phyloP scores from a whole-genome alignment of 2,888 invertebrate species.

The Drosophila bunnanda region DNA sequence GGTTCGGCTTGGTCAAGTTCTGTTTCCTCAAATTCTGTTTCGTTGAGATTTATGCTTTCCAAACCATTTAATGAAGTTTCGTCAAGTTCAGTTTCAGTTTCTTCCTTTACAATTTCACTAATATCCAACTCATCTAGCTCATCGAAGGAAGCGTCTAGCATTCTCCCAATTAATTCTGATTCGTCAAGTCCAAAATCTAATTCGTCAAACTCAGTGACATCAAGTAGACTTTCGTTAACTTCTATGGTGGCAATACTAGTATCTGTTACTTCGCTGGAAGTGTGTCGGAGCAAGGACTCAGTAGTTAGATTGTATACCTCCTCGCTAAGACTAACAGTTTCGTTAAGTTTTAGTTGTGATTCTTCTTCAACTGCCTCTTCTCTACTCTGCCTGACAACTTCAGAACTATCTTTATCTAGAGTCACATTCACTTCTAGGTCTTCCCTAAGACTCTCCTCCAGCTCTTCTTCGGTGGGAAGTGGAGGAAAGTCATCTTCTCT shows the following conservation, averaged over 20 bases:
- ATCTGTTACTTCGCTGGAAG: constrained; percentile 11
- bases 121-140: constrained; percentile 14
- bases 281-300: constrained; percentile 28
- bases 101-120: constrained; percentile 28
- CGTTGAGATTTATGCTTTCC: constrained; percentile 20
- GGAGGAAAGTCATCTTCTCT: constrained; percentile 66
- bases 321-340: constrained; percentile 46
- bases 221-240: constrained; percentile 12
- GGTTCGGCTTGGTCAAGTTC: too few relatives aligned
- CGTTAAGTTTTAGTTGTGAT: constrained; percentile 37
- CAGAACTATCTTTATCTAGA: neutral
- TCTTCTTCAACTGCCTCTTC: constrained; percentile 5
- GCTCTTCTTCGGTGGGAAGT: constrained; percentile 75
- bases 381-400: constrained; percentile 7
- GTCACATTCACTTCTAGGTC: constrained; percentile 29
- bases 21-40: constrained; percentile 31
- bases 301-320: constrained; percentile 53
- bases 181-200: constrained; percentile 25
- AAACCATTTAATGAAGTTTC: constrained; percentile 17
- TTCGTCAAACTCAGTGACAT: constrained; percentile 27
- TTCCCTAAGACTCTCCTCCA: constrained; percentile 74
- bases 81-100: constrained; percentile 12
- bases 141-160: constrained; percentile 19
- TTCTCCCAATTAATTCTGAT: constrained; percentile 3
- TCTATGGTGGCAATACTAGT: constrained; percentile 12